Base-by-base conservation (phyloP, 1,140 invertebrate genomes). In the Diabrotica undecimpunctata region DNA sequence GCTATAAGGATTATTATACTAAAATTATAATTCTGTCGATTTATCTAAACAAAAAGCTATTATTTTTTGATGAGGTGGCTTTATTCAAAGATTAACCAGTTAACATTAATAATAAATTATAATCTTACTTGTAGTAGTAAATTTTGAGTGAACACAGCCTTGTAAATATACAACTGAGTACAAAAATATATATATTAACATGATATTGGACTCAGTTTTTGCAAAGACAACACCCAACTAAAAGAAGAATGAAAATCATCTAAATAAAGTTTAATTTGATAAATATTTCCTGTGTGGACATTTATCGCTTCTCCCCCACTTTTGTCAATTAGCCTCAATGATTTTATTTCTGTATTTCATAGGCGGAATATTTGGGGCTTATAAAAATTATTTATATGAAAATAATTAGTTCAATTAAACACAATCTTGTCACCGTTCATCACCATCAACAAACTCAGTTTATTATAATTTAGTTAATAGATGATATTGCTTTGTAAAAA, bases 241-340 rank as follows among this genome's bases (percentile, higher is more conserved):
- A 35, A 12, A 14, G 9, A 10, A 55, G 35, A 55, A 55, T 35
- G 12, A 36, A 25, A 55, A 55, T 7, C 58, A 60, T 60, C 38
- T 50, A 5, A 10, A 54, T 35, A 13, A 52, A 12, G 38, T 37
- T 62, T 62, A 35, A 62, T 62, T 54, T 12, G 61, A 62, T 54
- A 62, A 54, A 39, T 61, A 35, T 41, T 62, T 62, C 61, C 61
- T 62, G 54, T 61, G 51, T 62, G 61, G 51, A 62, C 25, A 54
- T 62, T 54, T 62, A 62, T 62, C 61, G 51, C 51, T 13, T 50
- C 10, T 62, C 61, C 13, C 51, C 61, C 61, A 54, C 52, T 61
- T 37, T 60, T 50, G 14, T 35, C 7, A 13, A 13, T 35, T 54
- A 54, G 3, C 5, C 12, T 12, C 53, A 54, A 54, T 54, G n/a